Conservation (phyloP, 2,113 vertebrate species). For the Carettochelys insculpta region DNA sequence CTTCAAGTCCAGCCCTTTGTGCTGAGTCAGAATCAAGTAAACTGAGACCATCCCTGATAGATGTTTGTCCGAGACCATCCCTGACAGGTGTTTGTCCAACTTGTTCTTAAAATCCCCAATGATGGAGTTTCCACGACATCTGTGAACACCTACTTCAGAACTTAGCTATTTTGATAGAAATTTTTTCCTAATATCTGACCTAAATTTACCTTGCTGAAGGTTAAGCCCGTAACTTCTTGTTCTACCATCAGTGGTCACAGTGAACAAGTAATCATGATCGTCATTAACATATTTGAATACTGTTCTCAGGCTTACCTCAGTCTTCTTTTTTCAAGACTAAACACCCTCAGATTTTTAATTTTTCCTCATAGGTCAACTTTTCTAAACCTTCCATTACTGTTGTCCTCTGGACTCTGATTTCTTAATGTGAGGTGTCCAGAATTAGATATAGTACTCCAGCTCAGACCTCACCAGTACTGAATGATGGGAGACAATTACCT, state of each 20-base stretch:
- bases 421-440: background rate
- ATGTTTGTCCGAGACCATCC: background rate
- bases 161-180: background rate
- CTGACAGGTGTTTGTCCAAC: background rate
- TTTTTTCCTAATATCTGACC: background rate
- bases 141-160: background rate
- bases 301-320: background rate
- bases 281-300: background rate
- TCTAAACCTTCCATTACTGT: background rate
- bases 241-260: background rate
- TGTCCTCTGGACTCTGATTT: background rate
- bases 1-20: background rate
- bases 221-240: background rate
- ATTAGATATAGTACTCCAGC: background rate
- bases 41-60: background rate
- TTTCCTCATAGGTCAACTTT: background rate
- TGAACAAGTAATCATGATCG: background rate
- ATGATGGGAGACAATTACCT: background rate
- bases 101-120: background rate
- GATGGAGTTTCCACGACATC: background rate
- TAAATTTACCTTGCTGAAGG: background rate
- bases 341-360: background rate
- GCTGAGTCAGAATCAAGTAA: background rate
- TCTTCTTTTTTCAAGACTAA: background rate
- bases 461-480: background rate